These are phyloP conservation scores for Vanacampus margaritifer DNA, from an alignment of 2,113 vertebrate species.

Conservation along the genomic window DNA sequence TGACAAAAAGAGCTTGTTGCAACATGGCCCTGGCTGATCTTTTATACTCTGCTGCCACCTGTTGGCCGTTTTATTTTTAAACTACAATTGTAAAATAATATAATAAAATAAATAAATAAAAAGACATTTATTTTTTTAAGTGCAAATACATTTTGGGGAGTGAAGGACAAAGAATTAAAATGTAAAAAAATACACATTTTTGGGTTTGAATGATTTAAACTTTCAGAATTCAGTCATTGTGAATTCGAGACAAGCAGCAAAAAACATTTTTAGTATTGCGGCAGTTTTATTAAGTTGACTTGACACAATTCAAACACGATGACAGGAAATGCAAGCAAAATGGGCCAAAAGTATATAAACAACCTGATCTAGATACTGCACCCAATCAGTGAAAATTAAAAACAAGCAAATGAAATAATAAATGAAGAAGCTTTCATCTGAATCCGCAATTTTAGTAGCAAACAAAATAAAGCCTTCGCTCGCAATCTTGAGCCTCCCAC, in stretches of 20 bases:
- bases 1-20: no score
- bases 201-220: no score
- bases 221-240: background rate
- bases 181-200: no score
- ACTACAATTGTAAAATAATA: no score
- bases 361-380: background rate
- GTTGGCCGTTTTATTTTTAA: slow-evolving; percentile 60
- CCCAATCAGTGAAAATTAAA: background rate
- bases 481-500: slow-evolving; percentile 31
- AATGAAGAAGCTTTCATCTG: background rate
- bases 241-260: background rate
- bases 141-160: no score
- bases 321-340: background rate
- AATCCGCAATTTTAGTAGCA: slow-evolving; percentile 24
- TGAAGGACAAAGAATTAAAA: no score
- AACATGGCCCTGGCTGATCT: no score
- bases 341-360: background rate
- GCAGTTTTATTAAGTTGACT: background rate
- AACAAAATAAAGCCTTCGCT: slow-evolving; percentile 31
- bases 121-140: no score
- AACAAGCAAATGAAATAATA: no score
- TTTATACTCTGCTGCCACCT: no score
- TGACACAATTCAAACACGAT: background rate
- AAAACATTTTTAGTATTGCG: background rate
- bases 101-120: no score